phyloP scores from a whole-genome alignment of 53 echinoderm and acorn worm genomes.

The Mesocentrotus franciscanus region DNA sequence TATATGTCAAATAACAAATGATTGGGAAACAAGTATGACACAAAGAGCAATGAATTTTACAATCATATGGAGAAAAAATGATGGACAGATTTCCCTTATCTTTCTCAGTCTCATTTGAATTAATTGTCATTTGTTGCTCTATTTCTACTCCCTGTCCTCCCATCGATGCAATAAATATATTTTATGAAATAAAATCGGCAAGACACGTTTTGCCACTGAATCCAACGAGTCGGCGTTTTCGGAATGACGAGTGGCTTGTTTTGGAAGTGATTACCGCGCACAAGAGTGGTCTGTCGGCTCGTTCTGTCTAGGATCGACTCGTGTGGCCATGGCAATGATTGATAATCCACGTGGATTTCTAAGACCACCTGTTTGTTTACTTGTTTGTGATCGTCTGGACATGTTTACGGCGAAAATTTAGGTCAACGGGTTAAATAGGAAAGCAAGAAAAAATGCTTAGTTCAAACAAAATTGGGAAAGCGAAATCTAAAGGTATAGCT shows the following conservation, averaged over 20 bases:
- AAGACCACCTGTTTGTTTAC: conserved; percentile 11
- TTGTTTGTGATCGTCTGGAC: conserved; percentile 40
- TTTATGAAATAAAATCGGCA: too few relatives aligned
- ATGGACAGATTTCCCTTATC: too few relatives aligned
- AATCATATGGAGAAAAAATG: too few relatives aligned
- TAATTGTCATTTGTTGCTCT: too few relatives aligned
- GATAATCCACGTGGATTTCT: neutral
- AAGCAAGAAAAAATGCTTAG: neutral
- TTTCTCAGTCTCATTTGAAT: too few relatives aligned
- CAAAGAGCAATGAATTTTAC: too few relatives aligned
- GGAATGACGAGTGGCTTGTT: neutral
- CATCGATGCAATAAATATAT: too few relatives aligned
- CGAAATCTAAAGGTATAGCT: neutral
- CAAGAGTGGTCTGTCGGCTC: neutral
- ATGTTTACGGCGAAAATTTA: neutral
- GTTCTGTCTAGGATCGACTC: neutral
- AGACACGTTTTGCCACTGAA: too few relatives aligned
- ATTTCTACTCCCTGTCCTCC: too few relatives aligned
- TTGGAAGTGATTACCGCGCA: neutral
- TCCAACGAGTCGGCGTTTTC: neutral
- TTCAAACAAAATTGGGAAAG: neutral
- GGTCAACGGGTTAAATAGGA: neutral
- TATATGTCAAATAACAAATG: too few relatives aligned
- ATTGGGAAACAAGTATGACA: too few relatives aligned
- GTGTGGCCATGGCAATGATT: conserved; percentile 13